Conservation (phyloP, 2,888 invertebrate genomes). For the Synanthedon myopaeformis region DNA sequence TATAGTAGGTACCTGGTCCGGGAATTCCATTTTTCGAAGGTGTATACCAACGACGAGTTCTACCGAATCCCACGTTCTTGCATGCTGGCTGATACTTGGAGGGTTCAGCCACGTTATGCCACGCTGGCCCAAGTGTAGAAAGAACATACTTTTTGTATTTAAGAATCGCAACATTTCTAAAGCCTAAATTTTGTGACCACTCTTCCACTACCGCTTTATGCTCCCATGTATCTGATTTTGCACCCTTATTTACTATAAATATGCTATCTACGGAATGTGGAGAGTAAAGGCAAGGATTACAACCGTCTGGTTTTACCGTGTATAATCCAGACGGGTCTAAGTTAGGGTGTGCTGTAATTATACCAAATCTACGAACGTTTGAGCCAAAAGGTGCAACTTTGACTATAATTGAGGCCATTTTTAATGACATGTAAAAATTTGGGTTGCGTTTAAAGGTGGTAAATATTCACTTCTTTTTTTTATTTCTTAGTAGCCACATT, state of each 20-base stretch:
- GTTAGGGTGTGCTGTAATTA: conserved; percentile 35
- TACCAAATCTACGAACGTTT: conserved; percentile 31
- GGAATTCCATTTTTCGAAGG: conserved; percentile 21
- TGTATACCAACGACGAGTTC: conserved; percentile 28
- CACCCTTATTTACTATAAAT: conserved; percentile 29
- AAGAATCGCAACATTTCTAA: conserved; percentile 44
- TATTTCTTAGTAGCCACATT: no score
- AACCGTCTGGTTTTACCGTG: conserved; percentile 22
- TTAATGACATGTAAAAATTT: not conserved
- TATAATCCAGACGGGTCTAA: conserved; percentile 43
- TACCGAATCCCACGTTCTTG: conserved; percentile 44
- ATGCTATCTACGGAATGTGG: conserved; percentile 20
- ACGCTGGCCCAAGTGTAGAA: conserved; percentile 45
- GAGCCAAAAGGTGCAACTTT: conserved; percentile 23
- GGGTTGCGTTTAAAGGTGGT: no score
- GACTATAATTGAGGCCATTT: conserved; percentile 8
- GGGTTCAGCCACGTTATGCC: conserved; percentile 27
- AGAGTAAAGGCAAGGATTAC: conserved; percentile 43
- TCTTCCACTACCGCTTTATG: conserved; percentile 49
- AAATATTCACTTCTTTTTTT: no score
- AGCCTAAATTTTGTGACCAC: conserved; percentile 52
- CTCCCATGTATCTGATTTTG: conserved; percentile 26
- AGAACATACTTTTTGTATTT: conserved; percentile 26
- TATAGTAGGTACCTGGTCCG: conserved; percentile 50
- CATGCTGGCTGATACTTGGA: conserved; percentile 29